Conservation (phyloP, 2,797 vertebrate genomes). For the Uromys caudimaculatus region DNA sequence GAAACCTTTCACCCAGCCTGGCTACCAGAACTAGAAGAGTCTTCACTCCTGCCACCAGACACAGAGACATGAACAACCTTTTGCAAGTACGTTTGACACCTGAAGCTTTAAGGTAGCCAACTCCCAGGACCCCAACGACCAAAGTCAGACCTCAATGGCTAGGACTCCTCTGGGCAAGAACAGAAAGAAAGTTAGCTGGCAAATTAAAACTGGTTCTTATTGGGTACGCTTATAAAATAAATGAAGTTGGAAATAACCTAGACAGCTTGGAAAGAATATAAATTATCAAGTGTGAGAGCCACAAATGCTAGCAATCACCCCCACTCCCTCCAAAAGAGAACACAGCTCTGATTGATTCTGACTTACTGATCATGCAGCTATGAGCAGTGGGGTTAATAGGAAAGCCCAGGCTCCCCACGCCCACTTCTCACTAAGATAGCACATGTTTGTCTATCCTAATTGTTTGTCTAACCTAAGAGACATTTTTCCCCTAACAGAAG, state of each 20-base stretch:
- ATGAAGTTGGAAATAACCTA: neutral
- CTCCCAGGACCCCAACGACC: neutral
- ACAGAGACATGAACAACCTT: neutral
- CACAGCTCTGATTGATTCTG: neutral
- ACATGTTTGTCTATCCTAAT: neutral
- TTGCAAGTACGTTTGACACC: neutral
- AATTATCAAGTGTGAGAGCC: neutral
- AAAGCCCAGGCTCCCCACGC: neutral
- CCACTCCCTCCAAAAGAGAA: no score
- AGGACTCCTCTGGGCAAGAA: neutral
- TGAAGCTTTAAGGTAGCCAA: neutral
- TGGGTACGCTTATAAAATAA: neutral
- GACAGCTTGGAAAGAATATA: neutral
- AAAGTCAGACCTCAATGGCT: neutral
- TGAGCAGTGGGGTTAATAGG: rapidly evolving
- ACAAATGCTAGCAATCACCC: neutral
- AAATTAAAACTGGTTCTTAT: constrained; percentile 12
- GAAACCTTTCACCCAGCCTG: neutral
- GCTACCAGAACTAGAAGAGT: neutral
- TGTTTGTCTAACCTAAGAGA: neutral
- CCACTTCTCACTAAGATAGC: neutral
- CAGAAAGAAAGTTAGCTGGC: neutral
- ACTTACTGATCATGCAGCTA: neutral
- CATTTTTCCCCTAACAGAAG: neutral
- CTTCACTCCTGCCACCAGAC: neutral